Conservation (phyloP, 2,113 vertebrate genomes). For the Ondatra zibethicus region DNA sequence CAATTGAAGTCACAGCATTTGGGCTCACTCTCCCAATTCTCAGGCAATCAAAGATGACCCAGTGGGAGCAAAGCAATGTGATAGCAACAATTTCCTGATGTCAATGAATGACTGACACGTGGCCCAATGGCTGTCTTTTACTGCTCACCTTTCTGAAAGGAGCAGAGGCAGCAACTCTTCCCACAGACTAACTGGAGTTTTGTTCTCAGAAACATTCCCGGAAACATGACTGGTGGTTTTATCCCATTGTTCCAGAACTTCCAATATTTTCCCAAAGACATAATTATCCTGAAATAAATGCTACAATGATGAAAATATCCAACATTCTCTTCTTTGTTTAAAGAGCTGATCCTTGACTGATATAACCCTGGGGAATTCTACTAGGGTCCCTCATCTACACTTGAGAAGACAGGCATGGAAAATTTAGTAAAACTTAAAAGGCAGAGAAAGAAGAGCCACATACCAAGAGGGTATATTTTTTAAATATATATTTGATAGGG, state of each 20-base stretch:
- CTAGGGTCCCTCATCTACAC: neutral
- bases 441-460: neutral
- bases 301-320: neutral
- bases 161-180: neutral
- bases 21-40: neutral
- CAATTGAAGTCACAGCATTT: neutral
- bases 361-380: neutral
- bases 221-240: neutral
- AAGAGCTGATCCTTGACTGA: neutral
- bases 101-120: neutral
- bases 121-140: neutral
- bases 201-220: neutral
- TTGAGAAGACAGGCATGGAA: neutral
- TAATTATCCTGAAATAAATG: neutral
- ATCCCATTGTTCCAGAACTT: neutral
- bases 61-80: neutral
- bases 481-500: neutral
- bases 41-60: neutral
- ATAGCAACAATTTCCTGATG: neutral
- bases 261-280: neutral
- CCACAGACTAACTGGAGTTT: neutral
- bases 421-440: conserved; percentile 26
- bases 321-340: neutral
- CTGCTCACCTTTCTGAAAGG: neutral
- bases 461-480: neutral